These are phyloP conservation scores for Steinernema feltiae DNA, from an alignment of 1,140 invertebrate species.

Conservation along the genomic window DNA sequence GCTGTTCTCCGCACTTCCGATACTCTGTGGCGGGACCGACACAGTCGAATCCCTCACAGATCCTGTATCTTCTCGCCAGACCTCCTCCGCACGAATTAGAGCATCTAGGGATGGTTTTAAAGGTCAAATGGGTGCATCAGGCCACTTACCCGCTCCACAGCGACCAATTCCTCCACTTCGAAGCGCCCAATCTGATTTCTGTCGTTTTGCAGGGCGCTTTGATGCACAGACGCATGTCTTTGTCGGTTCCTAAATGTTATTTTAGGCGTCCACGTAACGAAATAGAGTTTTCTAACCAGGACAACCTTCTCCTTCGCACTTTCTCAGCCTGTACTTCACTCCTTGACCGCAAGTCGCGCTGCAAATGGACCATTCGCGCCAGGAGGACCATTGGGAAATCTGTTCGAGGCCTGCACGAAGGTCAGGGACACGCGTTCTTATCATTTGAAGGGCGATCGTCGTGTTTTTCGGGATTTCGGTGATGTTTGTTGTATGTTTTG, in stretches of 20 bases:
- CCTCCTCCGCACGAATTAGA: neutral
- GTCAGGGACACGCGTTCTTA: neutral
- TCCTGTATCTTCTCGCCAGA: neutral
- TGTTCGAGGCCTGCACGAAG: neutral
- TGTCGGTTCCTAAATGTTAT: neutral
- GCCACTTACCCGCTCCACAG: slow-evolving; percentile 5
- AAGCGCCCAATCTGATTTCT: neutral
- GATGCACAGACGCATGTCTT: neutral
- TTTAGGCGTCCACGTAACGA: neutral
- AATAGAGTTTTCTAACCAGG: neutral
- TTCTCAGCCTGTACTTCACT: neutral
- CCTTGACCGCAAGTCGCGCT: slow-evolving; percentile 6
- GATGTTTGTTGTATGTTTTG: neutral
- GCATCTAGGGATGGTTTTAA: neutral
- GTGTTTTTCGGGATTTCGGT: neutral
- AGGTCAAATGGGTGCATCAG: neutral
- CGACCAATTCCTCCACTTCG: neutral
- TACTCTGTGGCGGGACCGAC: neutral
- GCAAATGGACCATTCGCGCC: neutral
- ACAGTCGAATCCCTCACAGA: neutral
- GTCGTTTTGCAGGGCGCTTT: neutral
- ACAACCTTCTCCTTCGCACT: slow-evolving; percentile 9
- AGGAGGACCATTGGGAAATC: neutral
- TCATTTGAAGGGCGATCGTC: no score
- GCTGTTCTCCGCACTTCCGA: slow-evolving; percentile 3